Percentiles rank a stretch among this genome's conserved stretches.
Conservation (phyloP, 2,888 invertebrate species). For the Pyrrhia umbra region DNA sequence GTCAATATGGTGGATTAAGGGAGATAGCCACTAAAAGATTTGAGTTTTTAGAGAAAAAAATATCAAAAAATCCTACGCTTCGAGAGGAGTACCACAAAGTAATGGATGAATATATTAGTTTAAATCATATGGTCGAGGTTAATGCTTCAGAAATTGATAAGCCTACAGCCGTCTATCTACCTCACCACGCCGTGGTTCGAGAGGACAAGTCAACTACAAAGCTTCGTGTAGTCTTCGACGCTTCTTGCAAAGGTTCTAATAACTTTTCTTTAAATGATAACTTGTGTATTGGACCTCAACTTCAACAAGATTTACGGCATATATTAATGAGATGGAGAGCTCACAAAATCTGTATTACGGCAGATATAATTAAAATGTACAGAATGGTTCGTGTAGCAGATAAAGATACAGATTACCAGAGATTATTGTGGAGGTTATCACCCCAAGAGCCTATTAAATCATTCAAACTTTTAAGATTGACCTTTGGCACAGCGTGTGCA, state of each 20-base stretch:
- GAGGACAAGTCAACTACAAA: slow-evolving; percentile 56
- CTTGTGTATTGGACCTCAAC: slow-evolving; percentile 51
- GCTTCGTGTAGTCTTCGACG: slow-evolving; percentile 31
- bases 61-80: slow-evolving; percentile 30
- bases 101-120: slow-evolving; percentile 51
- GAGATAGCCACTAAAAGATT: slow-evolving; percentile 48
- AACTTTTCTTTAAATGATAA: slow-evolving; percentile 55
- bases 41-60: slow-evolving; percentile 43
- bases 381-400: slow-evolving; percentile 41
- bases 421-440: slow-evolving; percentile 17
- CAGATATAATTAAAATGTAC: slow-evolving; percentile 65
- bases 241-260: slow-evolving; percentile 26
- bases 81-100: slow-evolving; percentile 46
- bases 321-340: slow-evolving; percentile 59
- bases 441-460: background rate
- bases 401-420: slow-evolving; percentile 9
- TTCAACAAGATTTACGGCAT: slow-evolving; percentile 56
- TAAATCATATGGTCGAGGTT: slow-evolving; percentile 55
- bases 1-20: slow-evolving; percentile 37
- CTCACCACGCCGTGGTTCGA: slow-evolving; percentile 62
- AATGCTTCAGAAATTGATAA: slow-evolving; percentile 23
- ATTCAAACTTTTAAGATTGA: slow-evolving; percentile 9
- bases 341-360: slow-evolving; percentile 53
- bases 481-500: slow-evolving; percentile 31
- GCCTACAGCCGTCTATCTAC: slow-evolving; percentile 54